Evolutionary conservation across 2,888 invertebrate genomes (phyloP), one percentile per base, ranked within the genome.

Genomic region (Melipona beecheii): DNA sequence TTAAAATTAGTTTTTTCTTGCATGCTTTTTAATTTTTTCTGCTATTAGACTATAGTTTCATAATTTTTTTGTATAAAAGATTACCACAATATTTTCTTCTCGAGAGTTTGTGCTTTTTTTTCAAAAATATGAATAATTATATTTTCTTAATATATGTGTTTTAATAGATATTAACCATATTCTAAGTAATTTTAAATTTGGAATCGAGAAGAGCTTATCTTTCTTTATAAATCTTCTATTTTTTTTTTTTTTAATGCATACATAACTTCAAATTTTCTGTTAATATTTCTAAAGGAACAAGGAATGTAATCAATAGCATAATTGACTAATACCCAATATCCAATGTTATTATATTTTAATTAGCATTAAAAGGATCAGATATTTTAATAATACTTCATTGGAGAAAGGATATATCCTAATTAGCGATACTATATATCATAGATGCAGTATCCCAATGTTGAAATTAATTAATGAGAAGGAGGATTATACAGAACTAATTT

Each of bases 321-420:
- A 31, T 4, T 31, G 31, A 0, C 4, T 31, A 31, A 31, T 31
- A 31, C 4, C 31, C 31, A 31, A 31, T 31, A 4, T 31, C 31
- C 3, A 31, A 31, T 31, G 31, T 31, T 27, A 27, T 27, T 50
- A 24, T 31, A 24, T 15, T 52, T 31, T 15, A 31, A 36, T 36
- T 36, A 36, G 36, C 15, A 69, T 21, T 17, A 17, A n/a, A 52
- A 31, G 43, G 31, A 56, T 3, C 19, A 9, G 4, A 17, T 27
- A 17, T 62, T 52, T 24, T 73, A 50, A 84, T 65, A 4, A 56
- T 36, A 70, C 24, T 60, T 69, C 50, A 0, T 85, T 85, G 1
- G 19, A 99, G 99, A 94, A 99, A 99, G 97, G 99, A 99, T 98
- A 99, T 99, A 95, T 99, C 99, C 97, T 99, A 99, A 95, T 99